Conservation (phyloP, 2,888 invertebrate species). For the Nomada flava region DNA sequence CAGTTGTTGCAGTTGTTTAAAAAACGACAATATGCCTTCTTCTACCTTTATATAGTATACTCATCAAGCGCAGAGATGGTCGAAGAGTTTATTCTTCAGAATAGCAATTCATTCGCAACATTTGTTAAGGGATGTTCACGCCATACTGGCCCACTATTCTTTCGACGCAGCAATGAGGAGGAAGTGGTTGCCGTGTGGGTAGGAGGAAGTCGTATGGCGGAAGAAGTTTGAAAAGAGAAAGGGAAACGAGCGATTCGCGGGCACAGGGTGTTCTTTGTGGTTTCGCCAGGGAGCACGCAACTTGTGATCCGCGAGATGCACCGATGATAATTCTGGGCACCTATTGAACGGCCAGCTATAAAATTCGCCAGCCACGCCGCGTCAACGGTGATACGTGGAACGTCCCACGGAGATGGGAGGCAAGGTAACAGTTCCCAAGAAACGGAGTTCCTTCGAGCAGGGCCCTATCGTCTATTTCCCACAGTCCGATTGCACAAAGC, state of each 20-base stretch:
- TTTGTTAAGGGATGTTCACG: not conserved
- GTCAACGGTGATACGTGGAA: too few species aligned
- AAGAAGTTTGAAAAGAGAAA: not conserved
- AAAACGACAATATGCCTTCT: too few species aligned
- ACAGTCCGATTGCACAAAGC: constrained; percentile 8
- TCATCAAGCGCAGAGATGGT: too few species aligned
- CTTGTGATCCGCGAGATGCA: not conserved
- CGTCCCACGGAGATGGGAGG: too few species aligned
- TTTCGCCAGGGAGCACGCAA: not conserved
- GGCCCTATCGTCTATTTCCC: constrained; percentile 20
- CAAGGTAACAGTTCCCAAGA: not conserved
- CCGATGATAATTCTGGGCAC: not conserved
- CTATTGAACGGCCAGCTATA: not conserved
- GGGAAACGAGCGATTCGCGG: not conserved
- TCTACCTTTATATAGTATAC: too few species aligned
- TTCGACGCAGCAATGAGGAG: constrained; percentile 18
- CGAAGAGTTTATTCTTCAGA: too few species aligned
- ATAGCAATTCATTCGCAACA: too few species aligned
- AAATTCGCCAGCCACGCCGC: not conserved
- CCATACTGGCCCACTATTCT: constrained; percentile 2
- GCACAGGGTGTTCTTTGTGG: not conserved
- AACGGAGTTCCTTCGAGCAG: not conserved
- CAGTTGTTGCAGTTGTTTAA: too few species aligned
- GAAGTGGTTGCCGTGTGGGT: constrained; percentile 16
- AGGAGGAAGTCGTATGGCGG: not conserved